Evolutionary conservation across 2,888 invertebrate genomes (phyloP), one percentile per base, ranked within the genome.

Genomic region (Eilema sororculum): DNA sequence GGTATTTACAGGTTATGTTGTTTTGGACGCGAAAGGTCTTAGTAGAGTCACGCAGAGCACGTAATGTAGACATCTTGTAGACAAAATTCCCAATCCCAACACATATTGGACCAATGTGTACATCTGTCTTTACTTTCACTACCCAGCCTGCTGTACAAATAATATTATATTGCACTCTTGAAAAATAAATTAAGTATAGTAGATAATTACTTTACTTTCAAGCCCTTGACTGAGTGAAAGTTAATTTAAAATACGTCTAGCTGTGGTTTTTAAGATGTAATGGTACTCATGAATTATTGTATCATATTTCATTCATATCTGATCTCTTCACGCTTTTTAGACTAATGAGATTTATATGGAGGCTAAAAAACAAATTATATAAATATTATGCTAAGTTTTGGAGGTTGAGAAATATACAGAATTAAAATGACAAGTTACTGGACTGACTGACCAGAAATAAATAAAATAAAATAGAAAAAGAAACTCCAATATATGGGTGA

Each of bases 281-380:
- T 63, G 57, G 16, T 25, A 79, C 69, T 65, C 65, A 69, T 69
- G 58, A 71, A 75, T 59, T 59, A 67, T 62, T 60, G 25, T 28
- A 68, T 30, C 71, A 56, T 66, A 37, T 75, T 70, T 65, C 67
- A 59, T 70, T 56, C 2, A 13, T 33, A 60, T 67, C 67, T 69
- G 37, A 67, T 61, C 75, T 73, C 73, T 80, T 77, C 52, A 80
- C 78, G 75, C 75, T 80, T 71, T 71, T 71, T 71, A 68, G 30
- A 62, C 66, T 67, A 46, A 67, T 67, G 57, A 58, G 20, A 56
- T 24, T 16, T 37, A 41, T 41, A 28, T 52, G 57, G 37, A 58
- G n/a, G 61, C 13, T n/a, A 33, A 65, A 52, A 60, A 30, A 24
- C 8, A 52, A 52, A 52, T 52, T 52, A 52, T 52, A 52, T 52